Conservation (phyloP, 1,140 invertebrate species). For the Phocides pigmalion region DNA sequence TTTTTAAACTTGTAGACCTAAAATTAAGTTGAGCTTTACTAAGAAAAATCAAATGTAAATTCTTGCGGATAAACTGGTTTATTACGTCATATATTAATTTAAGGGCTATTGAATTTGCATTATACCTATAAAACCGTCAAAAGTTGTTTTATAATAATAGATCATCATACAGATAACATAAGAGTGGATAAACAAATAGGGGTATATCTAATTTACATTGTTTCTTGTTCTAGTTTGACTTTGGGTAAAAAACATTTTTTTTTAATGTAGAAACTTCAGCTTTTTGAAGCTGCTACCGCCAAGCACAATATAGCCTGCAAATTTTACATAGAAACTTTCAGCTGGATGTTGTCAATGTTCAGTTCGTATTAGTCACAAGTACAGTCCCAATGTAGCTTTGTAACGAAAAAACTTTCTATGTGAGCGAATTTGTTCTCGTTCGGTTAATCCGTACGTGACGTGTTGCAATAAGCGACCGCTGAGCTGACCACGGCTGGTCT, state of each 20-base stretch:
- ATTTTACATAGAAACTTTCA: slow-evolving; percentile 1
- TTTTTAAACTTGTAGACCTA: background rate
- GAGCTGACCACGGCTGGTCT: slow-evolving; percentile 3
- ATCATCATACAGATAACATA: no score
- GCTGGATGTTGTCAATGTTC: background rate
- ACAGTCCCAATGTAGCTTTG: background rate
- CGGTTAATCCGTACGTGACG: slow-evolving; percentile 26
- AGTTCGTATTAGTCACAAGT: slow-evolving; percentile 2
- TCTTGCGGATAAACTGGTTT: no score
- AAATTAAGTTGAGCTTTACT: background rate
- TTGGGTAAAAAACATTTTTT: no score
- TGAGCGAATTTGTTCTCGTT: slow-evolving; percentile 15
- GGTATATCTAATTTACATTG: no score
- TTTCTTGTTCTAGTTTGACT: no score
- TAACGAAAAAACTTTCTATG: slow-evolving; percentile 5
- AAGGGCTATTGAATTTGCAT: no score
- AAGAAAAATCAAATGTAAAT: background rate
- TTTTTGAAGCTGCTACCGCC: no score
- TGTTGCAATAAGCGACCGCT: slow-evolving; percentile 10
- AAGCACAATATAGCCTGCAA: background rate
- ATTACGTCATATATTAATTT: no score
- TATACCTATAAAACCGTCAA: no score
- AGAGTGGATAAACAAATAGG: no score
- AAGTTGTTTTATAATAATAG: no score
- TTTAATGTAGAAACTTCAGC: no score